Base-by-base conservation (phyloP, 2,888 invertebrate genomes). In the Drosophila quasianomalipes region DNA sequence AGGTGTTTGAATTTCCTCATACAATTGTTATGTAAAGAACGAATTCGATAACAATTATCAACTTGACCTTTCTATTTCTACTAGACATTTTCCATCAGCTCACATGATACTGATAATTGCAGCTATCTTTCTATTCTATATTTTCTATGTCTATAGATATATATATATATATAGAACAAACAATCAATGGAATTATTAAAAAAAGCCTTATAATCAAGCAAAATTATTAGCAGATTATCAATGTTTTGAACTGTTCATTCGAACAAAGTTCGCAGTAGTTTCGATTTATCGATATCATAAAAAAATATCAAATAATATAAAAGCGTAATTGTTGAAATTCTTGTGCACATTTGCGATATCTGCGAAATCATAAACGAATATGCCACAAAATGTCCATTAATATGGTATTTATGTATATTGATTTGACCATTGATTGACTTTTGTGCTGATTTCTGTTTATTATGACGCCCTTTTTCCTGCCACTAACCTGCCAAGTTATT, bases 341-440 rank as follows among this genome's bases (percentile, higher is more conserved):
- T 12, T 12, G 12, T 14, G 30, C 4, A 55, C 39, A 51, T 55
- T 70, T 51, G 47, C 26, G 9, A 28, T 30, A 51, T 19, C 9
- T 52, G 33, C 16, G 41, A 28, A n/a, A 30, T 2, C 10, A 9
- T 22, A 33, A 35, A 54, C 1, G 28, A 16, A 28, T 22, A 9
- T 62, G 30, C 28, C 16, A 64, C 54, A 65, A 68, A 59, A 65
- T 64, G 68, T 30, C 74, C 58, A 72, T 81, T 81, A 85, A 89
- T 75, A 70, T 72, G 70, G 64, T 76, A 89, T 76, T 85, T 90
- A 81, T 75, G 89, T 85, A 75, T 90, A 90, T 85, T 85, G 84
- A 90, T 85, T 86, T 89, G 91, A 85, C 84, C 91, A 72, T 71
- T 79, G 79, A 83, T 90, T 85, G 85, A 85, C 85, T 90, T 86